Evolutionary conservation across 2,888 invertebrate genomes (phyloP).

Genomic region (Eilema sororculum): DNA sequence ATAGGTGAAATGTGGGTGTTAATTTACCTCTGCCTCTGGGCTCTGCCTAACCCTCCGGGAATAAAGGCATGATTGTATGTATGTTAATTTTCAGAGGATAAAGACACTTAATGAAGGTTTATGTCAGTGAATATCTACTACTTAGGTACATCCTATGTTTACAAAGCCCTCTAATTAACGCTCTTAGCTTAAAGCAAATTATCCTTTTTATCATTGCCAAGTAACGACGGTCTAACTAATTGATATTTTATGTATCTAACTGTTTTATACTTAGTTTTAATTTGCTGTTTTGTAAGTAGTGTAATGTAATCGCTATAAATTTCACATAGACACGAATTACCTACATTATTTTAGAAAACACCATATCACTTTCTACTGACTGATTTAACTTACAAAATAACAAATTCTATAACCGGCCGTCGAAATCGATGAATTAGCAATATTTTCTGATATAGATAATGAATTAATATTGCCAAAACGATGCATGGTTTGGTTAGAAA

Average conservation of each 20-base stretch:
- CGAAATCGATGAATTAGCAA: neutral
- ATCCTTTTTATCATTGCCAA: neutral
- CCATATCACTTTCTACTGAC: neutral
- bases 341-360: neutral
- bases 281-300: neutral
- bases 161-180: no score
- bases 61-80: no score
- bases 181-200: neutral
- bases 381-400: neutral
- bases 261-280: no score
- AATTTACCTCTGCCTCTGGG: no score
- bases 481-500: constrained; percentile 60
- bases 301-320: neutral
- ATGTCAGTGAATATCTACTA: neutral
- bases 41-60: no score
- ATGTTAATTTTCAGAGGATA: no score
- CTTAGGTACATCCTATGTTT: neutral
- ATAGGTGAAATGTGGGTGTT: no score
- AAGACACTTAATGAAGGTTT: no score
- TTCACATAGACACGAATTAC: neutral
- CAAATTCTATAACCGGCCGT: neutral
- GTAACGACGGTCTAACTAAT: neutral
- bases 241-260: neutral
- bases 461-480: constrained; percentile 37
- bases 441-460: neutral